Percentiles rank a stretch among this genome's conserved stretches.
These are phyloP conservation scores for Platycheirus albimanus DNA, from an alignment of 2,888 invertebrate genomes.

Conservation along the genomic window DNA sequence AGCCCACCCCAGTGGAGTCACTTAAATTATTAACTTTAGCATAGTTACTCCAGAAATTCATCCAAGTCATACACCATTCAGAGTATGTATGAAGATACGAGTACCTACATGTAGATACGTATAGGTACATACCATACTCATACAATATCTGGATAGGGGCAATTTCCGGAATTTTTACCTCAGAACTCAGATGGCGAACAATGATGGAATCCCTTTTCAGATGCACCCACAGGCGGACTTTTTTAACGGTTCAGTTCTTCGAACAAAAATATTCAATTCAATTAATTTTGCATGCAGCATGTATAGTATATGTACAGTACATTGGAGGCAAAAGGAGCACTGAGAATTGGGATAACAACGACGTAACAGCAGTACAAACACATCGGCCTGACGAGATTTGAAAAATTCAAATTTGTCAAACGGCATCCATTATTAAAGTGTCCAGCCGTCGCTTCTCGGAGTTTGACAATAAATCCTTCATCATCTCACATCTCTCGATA, in stretches of 20 bases:
- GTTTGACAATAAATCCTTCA: constrained; percentile 64
- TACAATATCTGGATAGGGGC: not conserved
- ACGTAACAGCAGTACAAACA: constrained; percentile 51
- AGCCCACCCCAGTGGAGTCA: constrained; percentile 56
- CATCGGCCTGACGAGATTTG: constrained; percentile 62
- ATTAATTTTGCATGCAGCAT: constrained; percentile 65
- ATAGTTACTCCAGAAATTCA: constrained; percentile 46
- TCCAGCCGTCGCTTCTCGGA: constrained; percentile 44
- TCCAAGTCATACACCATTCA: constrained; percentile 36
- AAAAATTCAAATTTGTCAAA: constrained; percentile 73
- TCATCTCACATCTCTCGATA: constrained; percentile 62
- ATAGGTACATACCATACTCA: too few species aligned
- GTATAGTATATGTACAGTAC: too few species aligned
- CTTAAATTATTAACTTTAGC: constrained; percentile 69
- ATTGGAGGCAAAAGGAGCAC: not conserved
- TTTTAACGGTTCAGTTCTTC: constrained; percentile 42
- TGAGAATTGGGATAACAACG: not conserved
- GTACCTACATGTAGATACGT: too few species aligned
- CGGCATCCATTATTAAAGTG: constrained; percentile 67
- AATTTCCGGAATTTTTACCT: constrained; percentile 58
- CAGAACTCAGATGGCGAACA: constrained; percentile 58
- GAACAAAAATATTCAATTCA: constrained; percentile 64
- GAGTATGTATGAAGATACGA: too few species aligned
- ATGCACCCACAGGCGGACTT: not conserved
- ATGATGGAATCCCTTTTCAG: constrained; percentile 37